Evolutionary conservation across 2,888 invertebrate genomes (phyloP).

Genomic region (Rutpela maculata): DNA sequence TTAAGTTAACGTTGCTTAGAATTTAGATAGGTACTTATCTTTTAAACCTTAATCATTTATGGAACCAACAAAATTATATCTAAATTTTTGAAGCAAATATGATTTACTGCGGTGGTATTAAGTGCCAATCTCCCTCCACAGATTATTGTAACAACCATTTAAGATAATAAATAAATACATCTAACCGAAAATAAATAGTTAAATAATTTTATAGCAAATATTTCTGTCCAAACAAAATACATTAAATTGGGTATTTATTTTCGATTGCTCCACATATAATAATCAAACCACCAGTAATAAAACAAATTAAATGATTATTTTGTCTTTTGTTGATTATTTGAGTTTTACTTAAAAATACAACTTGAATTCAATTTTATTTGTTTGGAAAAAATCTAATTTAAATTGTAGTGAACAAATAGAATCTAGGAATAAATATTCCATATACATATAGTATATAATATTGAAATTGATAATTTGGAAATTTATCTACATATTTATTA

Average conservation of each 20-base stretch:
- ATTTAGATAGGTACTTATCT: too few relatives aligned
- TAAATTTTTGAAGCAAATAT: not conserved
- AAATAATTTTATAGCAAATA: conserved; percentile 53
- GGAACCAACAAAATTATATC: not conserved
- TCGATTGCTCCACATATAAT: conserved; percentile 58
- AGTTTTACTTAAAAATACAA: conserved; percentile 49
- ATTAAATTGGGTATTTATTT: conserved; percentile 60
- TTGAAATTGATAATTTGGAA: not conserved
- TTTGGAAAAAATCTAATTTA: conserved; percentile 23
- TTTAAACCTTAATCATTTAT: not conserved
- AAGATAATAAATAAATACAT: conserved; percentile 31
- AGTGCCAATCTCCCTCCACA: conserved; percentile 16
- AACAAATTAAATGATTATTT: conserved; percentile 59
- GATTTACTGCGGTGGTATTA: not conserved
- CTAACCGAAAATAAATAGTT: conserved; percentile 37
- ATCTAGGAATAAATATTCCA: not conserved
- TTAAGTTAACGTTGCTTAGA: too few relatives aligned
- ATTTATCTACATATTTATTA: not conserved
- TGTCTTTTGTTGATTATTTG: conserved; percentile 59
- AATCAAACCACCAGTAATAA: conserved; percentile 59
- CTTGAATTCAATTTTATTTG: conserved; percentile 28
- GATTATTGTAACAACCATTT: conserved; percentile 24
- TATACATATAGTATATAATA: not conserved
- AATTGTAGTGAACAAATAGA: not conserved
- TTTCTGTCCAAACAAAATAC: conserved; percentile 58